Evolutionary conservation across 1,140 invertebrate genomes (phyloP).

Genomic region (Drosophila biarmipes): DNA sequence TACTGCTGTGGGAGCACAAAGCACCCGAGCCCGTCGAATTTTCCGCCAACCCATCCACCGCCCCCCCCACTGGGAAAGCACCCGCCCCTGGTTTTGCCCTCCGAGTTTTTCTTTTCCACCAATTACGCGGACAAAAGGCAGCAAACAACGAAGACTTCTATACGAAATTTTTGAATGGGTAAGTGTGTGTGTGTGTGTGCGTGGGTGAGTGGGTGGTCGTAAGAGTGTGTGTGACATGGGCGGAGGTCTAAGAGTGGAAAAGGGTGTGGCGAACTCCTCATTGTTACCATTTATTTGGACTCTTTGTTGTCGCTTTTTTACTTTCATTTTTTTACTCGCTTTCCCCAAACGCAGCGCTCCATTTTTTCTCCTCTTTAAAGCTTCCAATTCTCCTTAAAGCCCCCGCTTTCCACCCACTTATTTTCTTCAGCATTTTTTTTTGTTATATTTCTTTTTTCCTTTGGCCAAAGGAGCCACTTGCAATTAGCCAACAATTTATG

Average conservation of each 20-base stretch:
- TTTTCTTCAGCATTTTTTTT: not conserved
- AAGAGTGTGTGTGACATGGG: not conserved
- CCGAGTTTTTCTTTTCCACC: conserved; percentile 51
- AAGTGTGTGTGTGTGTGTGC: not conserved
- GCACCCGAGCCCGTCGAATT: not conserved
- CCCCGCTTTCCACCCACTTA: not conserved
- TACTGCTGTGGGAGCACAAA: conserved; percentile 1
- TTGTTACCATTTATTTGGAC: conserved; percentile 26
- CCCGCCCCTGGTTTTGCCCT: conserved; percentile 16
- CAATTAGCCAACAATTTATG: conserved; percentile 77
- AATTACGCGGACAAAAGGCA: conserved; percentile 68
- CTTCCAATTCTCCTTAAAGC: not conserved
- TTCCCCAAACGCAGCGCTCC: not conserved
- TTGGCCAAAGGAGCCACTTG: conserved; percentile 57
- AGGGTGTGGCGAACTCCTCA: not conserved
- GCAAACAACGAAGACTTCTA: conserved; percentile 16
- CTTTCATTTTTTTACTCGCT: conserved; percentile 17
- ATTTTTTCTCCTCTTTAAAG: not conserved
- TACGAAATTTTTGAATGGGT: not conserved
- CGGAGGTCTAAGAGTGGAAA: not conserved
- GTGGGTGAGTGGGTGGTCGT: not conserved
- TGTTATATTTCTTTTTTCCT: not conserved
- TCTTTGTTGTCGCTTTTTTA: conserved; percentile 6
- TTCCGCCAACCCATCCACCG: not conserved
- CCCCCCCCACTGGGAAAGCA: not conserved